Conservation (phyloP, 2,113 vertebrate genomes). For the Xiphophorus hellerii region DNA sequence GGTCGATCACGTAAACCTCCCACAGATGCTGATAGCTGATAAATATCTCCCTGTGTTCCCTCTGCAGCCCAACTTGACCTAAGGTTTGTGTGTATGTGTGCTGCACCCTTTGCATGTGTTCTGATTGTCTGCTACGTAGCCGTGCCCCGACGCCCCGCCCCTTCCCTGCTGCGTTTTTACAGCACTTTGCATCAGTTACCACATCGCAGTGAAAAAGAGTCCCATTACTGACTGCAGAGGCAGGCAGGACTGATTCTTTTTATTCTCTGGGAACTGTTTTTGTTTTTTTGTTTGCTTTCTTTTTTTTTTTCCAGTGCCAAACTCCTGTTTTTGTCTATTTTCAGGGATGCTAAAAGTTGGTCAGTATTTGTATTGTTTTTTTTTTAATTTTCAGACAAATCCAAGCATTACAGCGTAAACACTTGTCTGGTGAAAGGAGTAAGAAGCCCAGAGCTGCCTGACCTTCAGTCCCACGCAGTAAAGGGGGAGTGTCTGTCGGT, state of each 20-base stretch:
- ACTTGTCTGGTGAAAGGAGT: conserved; percentile 8
- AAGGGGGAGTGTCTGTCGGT: conserved; percentile 2
- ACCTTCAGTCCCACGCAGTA: conserved; percentile 4
- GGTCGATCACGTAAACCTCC: conserved; percentile 27
- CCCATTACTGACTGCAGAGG: conserved; percentile 22
- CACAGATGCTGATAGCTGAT: conserved; percentile 15
- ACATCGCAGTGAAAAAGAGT: conserved; percentile 6
- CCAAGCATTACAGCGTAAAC: conserved; percentile 17
- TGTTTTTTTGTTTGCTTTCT: no score
- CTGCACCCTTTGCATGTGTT: conserved; percentile 32
- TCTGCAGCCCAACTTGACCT: conserved; percentile 21
- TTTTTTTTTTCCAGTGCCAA: conserved; percentile 72
- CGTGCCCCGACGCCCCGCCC: background rate
- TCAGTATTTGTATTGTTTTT: conserved; percentile 37
- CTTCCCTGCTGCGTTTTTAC: conserved; percentile 4
- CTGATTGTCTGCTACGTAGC: conserved; percentile 20
- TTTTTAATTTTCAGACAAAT: conserved; percentile 17
- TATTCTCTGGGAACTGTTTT: conserved; percentile 73
- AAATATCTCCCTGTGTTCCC: background rate
- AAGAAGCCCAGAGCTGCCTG: conserved; percentile 5
- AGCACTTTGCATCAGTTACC: conserved; percentile 39
- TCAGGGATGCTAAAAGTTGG: conserved; percentile 64
- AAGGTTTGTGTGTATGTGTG: conserved; percentile 20
- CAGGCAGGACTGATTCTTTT: conserved; percentile 42
- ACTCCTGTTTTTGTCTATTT: conserved; percentile 55